phyloP scores from a whole-genome alignment of 2,888 invertebrate genomes.

The Phyllotreta striolata region DNA sequence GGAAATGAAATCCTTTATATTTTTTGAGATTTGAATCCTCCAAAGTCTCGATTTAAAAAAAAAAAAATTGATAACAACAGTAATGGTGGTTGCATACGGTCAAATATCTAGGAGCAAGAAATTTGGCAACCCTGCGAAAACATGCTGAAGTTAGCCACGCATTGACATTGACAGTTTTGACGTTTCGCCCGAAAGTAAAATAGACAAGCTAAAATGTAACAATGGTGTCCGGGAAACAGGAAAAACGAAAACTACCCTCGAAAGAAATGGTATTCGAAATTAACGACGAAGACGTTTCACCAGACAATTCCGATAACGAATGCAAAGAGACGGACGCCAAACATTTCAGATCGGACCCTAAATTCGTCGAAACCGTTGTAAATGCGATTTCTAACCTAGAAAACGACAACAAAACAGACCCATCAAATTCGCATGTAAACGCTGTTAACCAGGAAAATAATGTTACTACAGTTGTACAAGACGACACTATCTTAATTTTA shows the following conservation, averaged over 20 bases:
- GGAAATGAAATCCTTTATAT: too few species aligned
- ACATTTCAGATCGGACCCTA: constrained; percentile 39
- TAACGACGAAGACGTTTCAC: constrained; percentile 47
- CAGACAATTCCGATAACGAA: constrained; percentile 42
- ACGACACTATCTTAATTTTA: constrained; percentile 3
- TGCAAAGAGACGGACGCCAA: constrained; percentile 43
- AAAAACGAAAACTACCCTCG: constrained; percentile 45
- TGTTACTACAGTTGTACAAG: not conserved
- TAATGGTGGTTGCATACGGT: too few species aligned
- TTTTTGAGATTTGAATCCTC: too few species aligned
- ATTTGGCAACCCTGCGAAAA: too few species aligned
- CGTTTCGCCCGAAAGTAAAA: too few species aligned
- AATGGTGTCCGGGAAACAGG: constrained; percentile 41
- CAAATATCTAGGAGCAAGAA: too few species aligned
- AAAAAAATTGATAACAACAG: too few species aligned
- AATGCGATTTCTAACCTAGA: constrained; percentile 39
- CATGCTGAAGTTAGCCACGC: too few species aligned
- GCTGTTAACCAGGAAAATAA: not conserved
- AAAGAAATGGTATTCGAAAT: constrained; percentile 48
- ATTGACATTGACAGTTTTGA: not conserved
- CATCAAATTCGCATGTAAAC: not conserved
- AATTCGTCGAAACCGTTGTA: constrained; percentile 31
- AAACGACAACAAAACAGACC: constrained; percentile 24
- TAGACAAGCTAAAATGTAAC: constrained; percentile 20
- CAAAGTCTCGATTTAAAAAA: too few species aligned